A percentile compares a stretch with the other conserved stretches of the same genome.
These are phyloP conservation scores for Cervus canadensis DNA, from an alignment of 2,113 vertebrate species.

Conservation along the genomic window DNA sequence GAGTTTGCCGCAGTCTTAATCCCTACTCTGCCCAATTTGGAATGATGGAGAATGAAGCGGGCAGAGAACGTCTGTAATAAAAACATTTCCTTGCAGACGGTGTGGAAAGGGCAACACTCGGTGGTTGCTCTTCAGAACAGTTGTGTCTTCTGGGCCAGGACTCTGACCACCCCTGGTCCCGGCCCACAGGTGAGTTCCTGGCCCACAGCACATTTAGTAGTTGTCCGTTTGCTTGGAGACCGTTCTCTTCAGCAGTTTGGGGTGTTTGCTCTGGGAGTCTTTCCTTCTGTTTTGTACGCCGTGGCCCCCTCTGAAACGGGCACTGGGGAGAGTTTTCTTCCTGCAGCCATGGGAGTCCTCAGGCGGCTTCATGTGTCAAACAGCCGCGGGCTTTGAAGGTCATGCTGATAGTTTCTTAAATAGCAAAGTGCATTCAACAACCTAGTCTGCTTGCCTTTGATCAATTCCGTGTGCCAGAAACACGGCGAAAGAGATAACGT, in stretches of 20 bases:
- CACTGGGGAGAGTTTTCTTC: background rate
- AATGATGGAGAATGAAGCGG: background rate
- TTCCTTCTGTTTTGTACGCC: background rate
- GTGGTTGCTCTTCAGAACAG: background rate
- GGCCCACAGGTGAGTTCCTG: background rate
- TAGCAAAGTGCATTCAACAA: background rate
- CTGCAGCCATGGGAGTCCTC: too few species aligned
- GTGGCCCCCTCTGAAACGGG: background rate
- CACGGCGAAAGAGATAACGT: background rate
- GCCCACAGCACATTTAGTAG: background rate
- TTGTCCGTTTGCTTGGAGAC: background rate
- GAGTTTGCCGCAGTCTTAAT: background rate
- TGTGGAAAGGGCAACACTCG: too few species aligned
- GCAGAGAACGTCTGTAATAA: background rate
- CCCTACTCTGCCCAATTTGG: background rate
- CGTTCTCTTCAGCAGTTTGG: background rate
- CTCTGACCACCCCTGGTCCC: background rate
- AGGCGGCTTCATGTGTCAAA: background rate
- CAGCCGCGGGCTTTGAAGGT: background rate
- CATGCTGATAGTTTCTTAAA: background rate
- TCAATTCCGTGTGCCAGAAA: background rate
- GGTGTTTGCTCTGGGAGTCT: background rate
- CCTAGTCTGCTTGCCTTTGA: background rate
- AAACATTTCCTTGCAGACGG: background rate
- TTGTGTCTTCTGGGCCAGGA: background rate